Percentiles rank a stretch among this genome's conserved stretches.
phyloP scores from a whole-genome alignment of 2,113 vertebrate species.

The Glaucomys volans region DNA sequence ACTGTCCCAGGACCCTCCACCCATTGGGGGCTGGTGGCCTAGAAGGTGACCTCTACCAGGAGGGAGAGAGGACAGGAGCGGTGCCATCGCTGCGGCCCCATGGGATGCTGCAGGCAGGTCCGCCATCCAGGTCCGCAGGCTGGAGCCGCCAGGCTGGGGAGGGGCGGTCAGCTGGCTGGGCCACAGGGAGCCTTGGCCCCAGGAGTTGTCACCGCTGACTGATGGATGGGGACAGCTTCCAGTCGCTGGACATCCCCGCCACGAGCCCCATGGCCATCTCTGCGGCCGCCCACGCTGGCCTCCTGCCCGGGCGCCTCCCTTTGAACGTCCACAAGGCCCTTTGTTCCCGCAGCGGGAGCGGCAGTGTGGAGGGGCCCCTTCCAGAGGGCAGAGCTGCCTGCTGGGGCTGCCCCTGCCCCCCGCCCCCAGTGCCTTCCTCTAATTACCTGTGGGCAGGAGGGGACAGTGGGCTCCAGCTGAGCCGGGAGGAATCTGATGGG shows the following conservation, averaged over 20 bases:
- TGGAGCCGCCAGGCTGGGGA: constrained; percentile 81
- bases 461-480: background rate
- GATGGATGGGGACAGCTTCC: constrained; percentile 95
- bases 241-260: constrained; percentile 87
- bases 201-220: constrained; percentile 95
- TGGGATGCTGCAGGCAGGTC: constrained; percentile 86
- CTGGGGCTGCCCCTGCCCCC: constrained; percentile 57
- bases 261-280: constrained; percentile 93
- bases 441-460: constrained; percentile 78
- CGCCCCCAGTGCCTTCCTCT: constrained; percentile 38
- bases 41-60: no score
- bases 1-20: accelerated
- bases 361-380: constrained; percentile 60
- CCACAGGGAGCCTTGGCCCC: constrained; percentile 87
- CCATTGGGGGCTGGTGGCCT: background rate
- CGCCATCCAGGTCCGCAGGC: constrained; percentile 90
- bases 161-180: constrained; percentile 92
- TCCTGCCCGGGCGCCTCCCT: constrained; percentile 80
- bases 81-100: no score
- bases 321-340: constrained; percentile 76
- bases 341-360: constrained; percentile 67
- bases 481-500: constrained; percentile 28
- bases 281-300: constrained; percentile 87
- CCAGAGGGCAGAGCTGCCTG: constrained; percentile 68
- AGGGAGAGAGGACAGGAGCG: no score